These are phyloP conservation scores for Sapajus apella DNA, from an alignment of 2,113 vertebrate genomes.

Conservation along the genomic window DNA sequence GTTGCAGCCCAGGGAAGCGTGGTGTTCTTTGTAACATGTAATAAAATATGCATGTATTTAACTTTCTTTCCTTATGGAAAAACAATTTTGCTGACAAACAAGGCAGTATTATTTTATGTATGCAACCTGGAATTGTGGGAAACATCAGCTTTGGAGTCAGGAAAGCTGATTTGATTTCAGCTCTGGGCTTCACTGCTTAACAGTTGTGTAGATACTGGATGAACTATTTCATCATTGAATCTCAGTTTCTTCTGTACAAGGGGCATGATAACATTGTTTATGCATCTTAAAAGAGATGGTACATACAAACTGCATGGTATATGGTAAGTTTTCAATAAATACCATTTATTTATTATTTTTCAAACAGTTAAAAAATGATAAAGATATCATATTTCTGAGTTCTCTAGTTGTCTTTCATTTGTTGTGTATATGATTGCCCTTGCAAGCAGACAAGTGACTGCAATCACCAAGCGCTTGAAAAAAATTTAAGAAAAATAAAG, in stretches of 20 bases:
- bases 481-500: not conserved
- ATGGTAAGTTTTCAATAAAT: not conserved
- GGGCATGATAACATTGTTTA: not conserved
- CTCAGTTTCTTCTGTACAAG: not conserved
- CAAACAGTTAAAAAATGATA: conserved; percentile 10
- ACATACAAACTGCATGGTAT: not conserved
- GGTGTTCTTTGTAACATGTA: not conserved
- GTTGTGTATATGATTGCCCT: not conserved
- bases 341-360: not conserved
- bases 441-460: not conserved
- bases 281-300: not conserved
- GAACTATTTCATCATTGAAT: not conserved
- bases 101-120: not conserved
- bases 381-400: not conserved
- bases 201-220: not conserved
- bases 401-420: not conserved
- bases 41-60: not conserved
- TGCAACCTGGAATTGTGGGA: not conserved
- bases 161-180: not conserved
- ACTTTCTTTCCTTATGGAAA: not conserved
- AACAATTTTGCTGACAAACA: not conserved
- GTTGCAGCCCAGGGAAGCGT: not conserved
- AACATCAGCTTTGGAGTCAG: not conserved
- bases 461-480: not conserved
- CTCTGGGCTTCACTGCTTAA: not conserved